These are phyloP conservation scores for Cheilosia vulpina DNA, from an alignment of 2,888 invertebrate species.

Conservation along the genomic window DNA sequence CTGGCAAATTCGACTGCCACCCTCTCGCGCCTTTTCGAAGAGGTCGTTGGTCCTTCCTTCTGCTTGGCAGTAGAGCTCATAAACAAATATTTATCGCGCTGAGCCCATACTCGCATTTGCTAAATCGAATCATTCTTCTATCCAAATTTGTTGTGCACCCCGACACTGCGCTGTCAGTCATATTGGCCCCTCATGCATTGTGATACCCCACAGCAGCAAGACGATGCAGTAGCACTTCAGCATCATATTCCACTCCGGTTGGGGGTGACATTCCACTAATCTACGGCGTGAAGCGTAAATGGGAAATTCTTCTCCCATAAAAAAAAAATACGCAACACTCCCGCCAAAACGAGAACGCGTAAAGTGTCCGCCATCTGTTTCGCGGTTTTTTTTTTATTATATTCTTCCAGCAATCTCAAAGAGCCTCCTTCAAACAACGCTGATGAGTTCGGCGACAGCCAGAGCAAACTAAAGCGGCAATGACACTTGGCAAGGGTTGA, in stretches of 20 bases:
- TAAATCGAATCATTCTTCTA: no score
- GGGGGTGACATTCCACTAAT: constrained; percentile 70
- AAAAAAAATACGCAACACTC: constrained; percentile 34
- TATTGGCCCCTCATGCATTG: not conserved
- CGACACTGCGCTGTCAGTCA: no score
- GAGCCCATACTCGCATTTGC: no score
- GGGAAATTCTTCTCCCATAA: constrained; percentile 21
- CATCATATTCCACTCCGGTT: constrained; percentile 56
- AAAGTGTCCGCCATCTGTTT: constrained; percentile 76
- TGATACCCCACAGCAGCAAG: constrained; percentile 1
- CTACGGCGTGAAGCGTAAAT: constrained; percentile 17
- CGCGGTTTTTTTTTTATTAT: constrained; percentile 27
- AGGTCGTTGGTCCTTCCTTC: no score
- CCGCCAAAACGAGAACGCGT: constrained; percentile 53
- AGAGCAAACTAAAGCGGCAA: constrained; percentile 39
- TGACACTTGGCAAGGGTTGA: constrained; percentile 47
- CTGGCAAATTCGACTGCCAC: no score
- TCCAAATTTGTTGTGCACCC: no score
- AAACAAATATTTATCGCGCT: no score
- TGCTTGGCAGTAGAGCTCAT: no score
- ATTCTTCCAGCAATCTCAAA: constrained; percentile 48
- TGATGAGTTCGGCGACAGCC: constrained; percentile 63
- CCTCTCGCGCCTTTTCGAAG: no score
- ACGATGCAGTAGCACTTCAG: not conserved
- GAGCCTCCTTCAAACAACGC: constrained; percentile 23